Evolutionary conservation across 2,888 invertebrate genomes (phyloP), one percentile per base, ranked within the genome.

Genomic region (Coelopa pilipes): DNA sequence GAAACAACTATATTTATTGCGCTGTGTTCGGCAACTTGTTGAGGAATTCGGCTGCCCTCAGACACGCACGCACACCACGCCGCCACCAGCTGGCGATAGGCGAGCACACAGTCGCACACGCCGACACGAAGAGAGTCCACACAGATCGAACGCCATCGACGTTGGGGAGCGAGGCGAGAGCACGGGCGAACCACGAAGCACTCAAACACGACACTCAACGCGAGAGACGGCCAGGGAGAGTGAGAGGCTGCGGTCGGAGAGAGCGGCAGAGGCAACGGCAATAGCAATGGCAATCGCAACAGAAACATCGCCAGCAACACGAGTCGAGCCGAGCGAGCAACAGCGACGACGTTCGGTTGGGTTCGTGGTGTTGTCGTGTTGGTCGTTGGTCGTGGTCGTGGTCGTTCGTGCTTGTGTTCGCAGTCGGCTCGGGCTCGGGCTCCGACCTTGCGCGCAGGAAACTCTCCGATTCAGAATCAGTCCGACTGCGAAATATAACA

Each of bases 361-460:
- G 34, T 34, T 34, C 53, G 53, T 53, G 5, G 53, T n/a, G 53
- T 53, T 2, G 53, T 34, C 34, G 34, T n/a, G n/a, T 53, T 11
- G 53, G 53, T 53, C 53, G 53, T 46, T 17, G 45, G 47, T 45
- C n/a, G n/a, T n/a, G n/a, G n/a, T n/a, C n/a, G n/a, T n/a, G n/a
- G n/a, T n/a, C n/a, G n/a, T n/a, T n/a, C n/a, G n/a, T n/a, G n/a
- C n/a, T 65, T 15, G 63, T 45, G 47, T 12, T 53, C 34, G 13
- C 4, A 34, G 34, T 34, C 34, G 34, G 34, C 34, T 34, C 34
- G 45, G 69, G 34, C 45, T 17, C 34, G 24, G 55, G 62, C 49
- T 79, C 80, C 81, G 82, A 80, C 81, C 81, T 81, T 82, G 82
- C 81, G 80, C 81, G 81, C 77, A 80, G 78, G 80, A 77, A 78